These are phyloP conservation scores for Zaprionus nigranus DNA, from an alignment of 1,140 invertebrate species.

Conservation along the genomic window DNA sequence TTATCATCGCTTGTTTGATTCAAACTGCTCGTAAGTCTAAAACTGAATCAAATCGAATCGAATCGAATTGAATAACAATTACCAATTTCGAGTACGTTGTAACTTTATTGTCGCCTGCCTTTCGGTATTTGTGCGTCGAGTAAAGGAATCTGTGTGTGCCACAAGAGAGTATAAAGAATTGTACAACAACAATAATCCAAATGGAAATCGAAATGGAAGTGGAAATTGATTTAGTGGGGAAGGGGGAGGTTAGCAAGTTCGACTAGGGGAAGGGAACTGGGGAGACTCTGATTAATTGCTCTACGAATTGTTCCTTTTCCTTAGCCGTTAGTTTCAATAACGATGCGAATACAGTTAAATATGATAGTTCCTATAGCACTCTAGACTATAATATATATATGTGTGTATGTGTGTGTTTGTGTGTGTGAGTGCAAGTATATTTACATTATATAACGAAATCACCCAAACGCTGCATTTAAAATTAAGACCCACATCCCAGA, in stretches of 20 bases:
- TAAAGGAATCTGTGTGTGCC: slow-evolving; percentile 26
- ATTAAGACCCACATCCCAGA: slow-evolving; percentile 45
- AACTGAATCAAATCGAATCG: slow-evolving; percentile 45
- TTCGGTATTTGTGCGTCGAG: slow-evolving; percentile 16
- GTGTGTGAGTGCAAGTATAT: slow-evolving; percentile 49
- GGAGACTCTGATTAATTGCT: slow-evolving; percentile 1
- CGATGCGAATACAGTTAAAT: background rate
- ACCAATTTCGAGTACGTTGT: slow-evolving; percentile 62
- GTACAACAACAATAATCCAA: background rate
- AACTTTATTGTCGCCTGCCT: slow-evolving; percentile 76
- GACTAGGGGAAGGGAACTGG: background rate
- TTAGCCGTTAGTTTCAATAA: background rate
- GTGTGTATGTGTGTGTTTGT: slow-evolving; percentile 15
- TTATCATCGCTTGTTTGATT: slow-evolving; percentile 51
- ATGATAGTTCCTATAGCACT: background rate
- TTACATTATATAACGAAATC: slow-evolving; percentile 74
- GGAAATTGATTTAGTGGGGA: background rate
- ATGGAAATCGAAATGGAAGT: slow-evolving; percentile 8
- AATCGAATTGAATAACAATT: slow-evolving; percentile 59
- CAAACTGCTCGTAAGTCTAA: slow-evolving; percentile 44
- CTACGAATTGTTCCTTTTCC: background rate
- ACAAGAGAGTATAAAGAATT: slow-evolving; percentile 34
- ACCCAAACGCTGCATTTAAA: slow-evolving; percentile 78
- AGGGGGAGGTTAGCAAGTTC: no score
- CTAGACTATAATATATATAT: slow-evolving; percentile 7